Evolutionary conservation across 2,113 vertebrate genomes (phyloP).

Genomic region (Nothoprocta perdicaria): DNA sequence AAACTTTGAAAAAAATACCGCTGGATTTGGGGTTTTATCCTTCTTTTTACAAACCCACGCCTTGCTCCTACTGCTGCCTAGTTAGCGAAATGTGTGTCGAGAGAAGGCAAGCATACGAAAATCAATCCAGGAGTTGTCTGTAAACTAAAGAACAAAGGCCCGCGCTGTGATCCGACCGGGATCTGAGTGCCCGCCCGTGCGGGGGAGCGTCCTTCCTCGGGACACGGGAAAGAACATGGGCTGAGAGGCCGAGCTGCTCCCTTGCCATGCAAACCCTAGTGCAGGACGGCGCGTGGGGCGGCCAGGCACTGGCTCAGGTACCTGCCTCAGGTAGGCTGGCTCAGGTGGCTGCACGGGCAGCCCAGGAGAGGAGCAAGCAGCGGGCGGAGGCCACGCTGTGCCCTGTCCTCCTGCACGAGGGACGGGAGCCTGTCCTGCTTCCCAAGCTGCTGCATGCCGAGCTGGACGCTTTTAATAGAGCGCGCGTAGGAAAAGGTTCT

Average conservation of each 20-base stretch:
- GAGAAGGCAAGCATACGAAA: neutral
- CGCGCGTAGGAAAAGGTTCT: conserved; percentile 67
- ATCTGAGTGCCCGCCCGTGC: neutral
- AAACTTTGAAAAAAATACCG: conserved; percentile 33
- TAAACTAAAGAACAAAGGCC: neutral
- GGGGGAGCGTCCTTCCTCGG: neutral
- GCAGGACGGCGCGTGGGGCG: neutral
- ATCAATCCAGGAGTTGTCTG: neutral
- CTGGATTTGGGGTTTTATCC: neutral
- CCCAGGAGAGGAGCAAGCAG: neutral
- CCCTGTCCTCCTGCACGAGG: conserved; percentile 23
- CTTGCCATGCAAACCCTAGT: neutral
- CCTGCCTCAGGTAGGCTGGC: neutral
- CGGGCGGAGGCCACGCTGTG: neutral
- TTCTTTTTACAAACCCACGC: neutral
- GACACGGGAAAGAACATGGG: accelerated
- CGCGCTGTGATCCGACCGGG: neutral
- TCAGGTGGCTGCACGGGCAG: neutral
- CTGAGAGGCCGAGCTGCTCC: neutral
- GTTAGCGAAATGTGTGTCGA: neutral
- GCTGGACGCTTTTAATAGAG: conserved; percentile 73
- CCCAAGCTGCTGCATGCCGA: conserved; percentile 55
- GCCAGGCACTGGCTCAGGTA: neutral
- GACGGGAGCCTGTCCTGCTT: conserved; percentile 56
- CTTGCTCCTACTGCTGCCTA: neutral